These are phyloP conservation scores for Dasyornis broadbenti DNA, from an alignment of 2,113 vertebrate genomes.

Conservation along the genomic window DNA sequence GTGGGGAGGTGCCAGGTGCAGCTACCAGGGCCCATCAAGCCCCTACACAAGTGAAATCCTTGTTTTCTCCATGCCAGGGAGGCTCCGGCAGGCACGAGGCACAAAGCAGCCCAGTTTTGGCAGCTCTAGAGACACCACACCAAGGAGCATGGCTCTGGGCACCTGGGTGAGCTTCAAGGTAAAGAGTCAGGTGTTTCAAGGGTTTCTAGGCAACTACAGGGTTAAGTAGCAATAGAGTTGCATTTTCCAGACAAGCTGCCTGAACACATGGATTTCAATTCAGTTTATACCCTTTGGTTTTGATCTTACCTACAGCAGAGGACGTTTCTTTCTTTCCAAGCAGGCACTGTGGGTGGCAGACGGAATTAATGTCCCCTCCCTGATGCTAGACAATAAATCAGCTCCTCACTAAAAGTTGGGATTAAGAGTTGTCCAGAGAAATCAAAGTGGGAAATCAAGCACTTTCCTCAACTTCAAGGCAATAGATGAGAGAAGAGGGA, in stretches of 20 bases:
- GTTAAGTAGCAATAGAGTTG: not conserved
- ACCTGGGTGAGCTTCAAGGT: not conserved
- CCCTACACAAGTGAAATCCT: not conserved
- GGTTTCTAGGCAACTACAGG: not conserved
- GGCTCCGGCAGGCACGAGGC: rapidly evolving
- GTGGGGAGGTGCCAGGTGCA: rapidly evolving
- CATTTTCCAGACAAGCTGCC: not conserved
- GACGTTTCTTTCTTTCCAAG: slow-evolving; percentile 13
- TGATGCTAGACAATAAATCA: slow-evolving; percentile 41
- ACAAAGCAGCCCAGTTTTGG: not conserved
- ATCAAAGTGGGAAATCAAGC: slow-evolving; percentile 9
- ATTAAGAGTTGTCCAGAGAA: not conserved
- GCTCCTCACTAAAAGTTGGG: not conserved
- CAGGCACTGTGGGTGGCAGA: not conserved
- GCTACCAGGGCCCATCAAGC: not conserved
- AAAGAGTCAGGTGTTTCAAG: not conserved
- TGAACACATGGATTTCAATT: not conserved
- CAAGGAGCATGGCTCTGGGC: rapidly evolving
- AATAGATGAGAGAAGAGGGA: slow-evolving; percentile 5
- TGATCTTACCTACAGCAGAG: slow-evolving; percentile 53
- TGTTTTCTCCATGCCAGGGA: not conserved
- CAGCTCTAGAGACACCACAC: not conserved
- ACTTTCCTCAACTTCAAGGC: slow-evolving; percentile 3
- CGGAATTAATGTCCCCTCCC: not conserved
- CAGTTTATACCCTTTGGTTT: not conserved